A percentile compares a stretch with the other conserved stretches of the same genome.
Evolutionary conservation across 1,140 invertebrate genomes (phyloP).

Genomic region (Tyrophagus putrescentiae): DNA sequence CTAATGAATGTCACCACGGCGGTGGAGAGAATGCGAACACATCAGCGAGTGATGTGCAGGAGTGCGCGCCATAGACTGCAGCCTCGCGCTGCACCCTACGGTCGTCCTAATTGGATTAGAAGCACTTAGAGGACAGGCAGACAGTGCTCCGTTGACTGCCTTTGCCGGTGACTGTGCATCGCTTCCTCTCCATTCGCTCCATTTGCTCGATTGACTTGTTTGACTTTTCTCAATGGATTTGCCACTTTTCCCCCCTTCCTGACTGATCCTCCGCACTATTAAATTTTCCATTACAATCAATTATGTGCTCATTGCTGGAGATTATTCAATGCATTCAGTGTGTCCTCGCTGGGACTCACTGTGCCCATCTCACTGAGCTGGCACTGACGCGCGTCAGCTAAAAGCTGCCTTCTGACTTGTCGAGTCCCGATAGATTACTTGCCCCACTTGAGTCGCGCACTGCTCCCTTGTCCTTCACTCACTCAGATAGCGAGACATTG

Average conservation of each 20-base stretch:
- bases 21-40: too few species aligned
- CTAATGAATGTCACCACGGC: background rate
- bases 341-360: too few species aligned
- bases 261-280: background rate
- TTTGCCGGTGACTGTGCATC: background rate
- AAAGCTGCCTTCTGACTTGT: too few species aligned
- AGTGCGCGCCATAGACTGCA: too few species aligned
- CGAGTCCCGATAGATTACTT: too few species aligned
- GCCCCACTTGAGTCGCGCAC: too few species aligned
- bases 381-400: too few species aligned
- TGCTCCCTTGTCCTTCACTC: too few species aligned
- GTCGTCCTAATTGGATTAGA: slow-evolving; percentile 6
- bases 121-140: background rate
- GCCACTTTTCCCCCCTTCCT: background rate
- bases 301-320: background rate
- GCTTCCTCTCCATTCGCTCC: background rate
- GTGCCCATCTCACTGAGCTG: too few species aligned
- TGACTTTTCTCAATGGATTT: background rate
- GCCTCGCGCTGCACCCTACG: background rate
- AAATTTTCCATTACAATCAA: background rate
- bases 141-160: background rate
- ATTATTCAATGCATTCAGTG: background rate
- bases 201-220: slow-evolving; percentile 11
- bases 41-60: too few species aligned
- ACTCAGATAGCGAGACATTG: too few species aligned